phyloP scores from a whole-genome alignment of 2,888 invertebrate genomes.

The Quadroppia sp. region DNA sequence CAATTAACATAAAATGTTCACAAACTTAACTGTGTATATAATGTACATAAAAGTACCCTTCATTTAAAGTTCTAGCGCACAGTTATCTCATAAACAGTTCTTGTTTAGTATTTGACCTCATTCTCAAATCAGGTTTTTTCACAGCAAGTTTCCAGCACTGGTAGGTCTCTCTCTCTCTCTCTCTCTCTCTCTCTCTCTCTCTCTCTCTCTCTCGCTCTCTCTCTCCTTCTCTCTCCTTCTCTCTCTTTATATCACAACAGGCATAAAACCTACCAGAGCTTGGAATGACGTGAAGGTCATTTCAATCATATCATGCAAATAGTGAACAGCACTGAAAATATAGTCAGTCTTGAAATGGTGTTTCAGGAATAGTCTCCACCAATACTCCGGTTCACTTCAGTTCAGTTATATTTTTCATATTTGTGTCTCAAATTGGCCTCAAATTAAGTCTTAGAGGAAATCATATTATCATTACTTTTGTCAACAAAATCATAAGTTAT shows the following conservation, averaged over 20 bases:
- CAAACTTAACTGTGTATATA: background rate
- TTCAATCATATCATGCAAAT: background rate
- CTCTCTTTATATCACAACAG: background rate
- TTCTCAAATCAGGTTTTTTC: constrained; percentile 1
- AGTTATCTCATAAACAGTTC: background rate
- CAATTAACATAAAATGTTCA: background rate
- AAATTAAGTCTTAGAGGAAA: too few relatives aligned
- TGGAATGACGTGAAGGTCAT: constrained; percentile 11
- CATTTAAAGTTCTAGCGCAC: background rate
- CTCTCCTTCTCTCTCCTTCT: too few relatives aligned
- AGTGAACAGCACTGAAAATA: background rate
- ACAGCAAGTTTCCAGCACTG: background rate
- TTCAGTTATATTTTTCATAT: background rate
- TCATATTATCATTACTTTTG: too few relatives aligned
- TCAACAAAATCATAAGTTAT: too few relatives aligned
- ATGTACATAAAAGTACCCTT: background rate
- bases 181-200: too few relatives aligned
- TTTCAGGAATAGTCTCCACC: too few relatives aligned
- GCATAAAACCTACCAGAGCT: constrained; percentile 16
- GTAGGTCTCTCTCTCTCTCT: background rate
- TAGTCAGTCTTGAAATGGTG: too few relatives aligned
- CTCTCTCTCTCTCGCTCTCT: too few relatives aligned
- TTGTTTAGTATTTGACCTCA: constrained; percentile 8
- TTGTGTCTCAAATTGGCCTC: too few relatives aligned
- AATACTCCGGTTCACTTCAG: background rate